Conservation (phyloP, 2,113 vertebrate genomes). For the Typhlomys cinereus region DNA sequence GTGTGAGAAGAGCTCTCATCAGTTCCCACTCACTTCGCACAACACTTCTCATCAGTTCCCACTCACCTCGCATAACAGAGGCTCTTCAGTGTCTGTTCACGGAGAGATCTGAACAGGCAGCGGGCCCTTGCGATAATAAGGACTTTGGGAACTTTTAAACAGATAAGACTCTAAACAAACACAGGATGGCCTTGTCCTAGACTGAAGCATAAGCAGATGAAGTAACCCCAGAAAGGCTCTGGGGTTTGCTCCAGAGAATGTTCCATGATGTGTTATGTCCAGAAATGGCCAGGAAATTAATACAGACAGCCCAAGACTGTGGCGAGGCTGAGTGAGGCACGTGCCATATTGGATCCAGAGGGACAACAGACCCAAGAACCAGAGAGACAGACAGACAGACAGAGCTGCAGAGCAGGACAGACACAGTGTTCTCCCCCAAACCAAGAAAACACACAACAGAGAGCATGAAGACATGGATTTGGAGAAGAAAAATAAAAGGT, state of each 20-base stretch:
- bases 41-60: neutral
- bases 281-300: neutral
- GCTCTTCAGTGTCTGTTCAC: neutral
- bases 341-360: neutral
- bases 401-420: neutral
- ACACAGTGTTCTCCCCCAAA: no score
- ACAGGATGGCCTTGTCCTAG: neutral
- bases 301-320: neutral
- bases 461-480: neutral
- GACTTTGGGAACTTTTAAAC: neutral
- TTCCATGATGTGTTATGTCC: no score
- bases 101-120: neutral
- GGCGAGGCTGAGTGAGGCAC: neutral
- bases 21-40: neutral
- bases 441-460: neutral
- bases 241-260: neutral
- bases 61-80: neutral
- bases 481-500: neutral
- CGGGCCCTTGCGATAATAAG: neutral
- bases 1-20: neutral
- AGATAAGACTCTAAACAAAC: neutral
- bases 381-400: no score
- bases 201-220: neutral
- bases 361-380: neutral
- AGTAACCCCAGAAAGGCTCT: neutral